Evolutionary conservation across 2,113 vertebrate genomes (phyloP).

Genomic region (Melanerpes aurifrons): DNA sequence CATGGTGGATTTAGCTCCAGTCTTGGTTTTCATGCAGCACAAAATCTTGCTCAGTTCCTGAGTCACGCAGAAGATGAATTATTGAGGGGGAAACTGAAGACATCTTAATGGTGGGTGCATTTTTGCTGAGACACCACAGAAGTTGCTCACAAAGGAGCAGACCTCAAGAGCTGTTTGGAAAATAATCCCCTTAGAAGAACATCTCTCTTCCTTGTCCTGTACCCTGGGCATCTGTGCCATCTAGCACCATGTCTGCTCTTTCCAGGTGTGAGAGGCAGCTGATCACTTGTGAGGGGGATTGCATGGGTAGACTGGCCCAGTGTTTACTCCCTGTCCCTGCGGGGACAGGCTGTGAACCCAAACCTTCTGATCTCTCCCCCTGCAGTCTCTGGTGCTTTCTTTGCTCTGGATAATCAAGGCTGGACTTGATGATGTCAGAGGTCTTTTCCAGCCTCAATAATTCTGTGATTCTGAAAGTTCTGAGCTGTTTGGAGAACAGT

Average conservation of each 20-base stretch:
- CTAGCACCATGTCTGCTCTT: background rate
- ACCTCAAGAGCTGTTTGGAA: background rate
- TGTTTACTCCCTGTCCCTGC: rapidly evolving
- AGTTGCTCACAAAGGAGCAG: background rate
- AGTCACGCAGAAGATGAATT: background rate
- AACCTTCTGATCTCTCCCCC: background rate
- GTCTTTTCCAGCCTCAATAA: no score
- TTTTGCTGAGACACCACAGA: background rate
- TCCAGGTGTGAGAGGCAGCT: background rate
- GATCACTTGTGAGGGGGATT: background rate
- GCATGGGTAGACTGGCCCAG: background rate
- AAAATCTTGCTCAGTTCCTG: background rate
- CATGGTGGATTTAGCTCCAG: background rate
- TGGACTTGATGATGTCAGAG: no score
- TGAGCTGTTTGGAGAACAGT: background rate
- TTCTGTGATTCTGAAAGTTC: background rate
- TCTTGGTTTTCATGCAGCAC: background rate
- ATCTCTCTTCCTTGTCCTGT: background rate
- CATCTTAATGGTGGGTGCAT: background rate
- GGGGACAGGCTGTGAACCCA: background rate
- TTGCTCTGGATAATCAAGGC: background rate
- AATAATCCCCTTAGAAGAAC: background rate
- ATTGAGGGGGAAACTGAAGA: background rate
- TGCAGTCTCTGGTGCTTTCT: background rate
- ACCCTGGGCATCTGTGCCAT: background rate